These are phyloP conservation scores for Cepphus grylle DNA, from an alignment of 2,113 vertebrate species.

Conservation along the genomic window DNA sequence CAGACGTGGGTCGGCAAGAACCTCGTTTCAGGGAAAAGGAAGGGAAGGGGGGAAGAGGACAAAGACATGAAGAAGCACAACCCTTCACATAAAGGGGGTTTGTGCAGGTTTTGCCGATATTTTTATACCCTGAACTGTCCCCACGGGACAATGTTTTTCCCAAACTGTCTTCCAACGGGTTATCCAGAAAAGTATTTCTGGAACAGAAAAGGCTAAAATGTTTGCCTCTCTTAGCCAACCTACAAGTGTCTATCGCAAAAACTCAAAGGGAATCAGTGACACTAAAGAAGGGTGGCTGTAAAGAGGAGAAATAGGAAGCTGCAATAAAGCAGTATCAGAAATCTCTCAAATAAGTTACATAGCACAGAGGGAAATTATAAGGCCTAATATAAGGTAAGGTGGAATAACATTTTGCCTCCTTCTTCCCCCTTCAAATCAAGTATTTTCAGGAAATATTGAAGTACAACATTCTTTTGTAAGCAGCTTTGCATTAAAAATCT, in stretches of 20 bases:
- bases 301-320: neutral
- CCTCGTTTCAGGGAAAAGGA: neutral
- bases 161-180: neutral
- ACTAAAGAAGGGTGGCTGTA: neutral
- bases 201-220: neutral
- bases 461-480: slow-evolving; percentile 62
- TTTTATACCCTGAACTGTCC: neutral
- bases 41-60: neutral
- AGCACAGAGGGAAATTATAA: slow-evolving; percentile 7
- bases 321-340: neutral
- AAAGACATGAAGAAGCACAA: neutral
- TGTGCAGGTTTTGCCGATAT: neutral
- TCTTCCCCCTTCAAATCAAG: slow-evolving; percentile 67
- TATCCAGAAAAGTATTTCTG: neutral
- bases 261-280: neutral
- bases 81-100: neutral
- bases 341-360: neutral
- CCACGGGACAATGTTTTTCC: neutral
- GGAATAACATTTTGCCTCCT: slow-evolving; percentile 1
- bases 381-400: neutral
- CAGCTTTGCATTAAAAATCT: slow-evolving; percentile 67
- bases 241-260: neutral
- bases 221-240: neutral
- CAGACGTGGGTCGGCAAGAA: neutral
- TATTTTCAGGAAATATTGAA: slow-evolving; percentile 75